Evolutionary conservation across 1,140 invertebrate genomes (phyloP).

Genomic region (Rhopalosiphum padi): DNA sequence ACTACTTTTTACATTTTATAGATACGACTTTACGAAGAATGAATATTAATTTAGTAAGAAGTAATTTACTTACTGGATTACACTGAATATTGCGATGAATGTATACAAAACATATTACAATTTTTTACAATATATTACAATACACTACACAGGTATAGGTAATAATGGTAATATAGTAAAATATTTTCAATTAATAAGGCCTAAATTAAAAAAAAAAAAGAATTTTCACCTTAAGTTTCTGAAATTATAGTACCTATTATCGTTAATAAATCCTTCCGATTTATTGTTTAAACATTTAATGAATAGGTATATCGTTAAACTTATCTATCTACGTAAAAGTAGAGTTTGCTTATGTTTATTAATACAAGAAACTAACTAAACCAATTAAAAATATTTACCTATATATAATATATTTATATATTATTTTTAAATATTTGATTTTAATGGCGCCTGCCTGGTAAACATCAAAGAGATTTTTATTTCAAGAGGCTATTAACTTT

Average conservation of each 20-base stretch:
- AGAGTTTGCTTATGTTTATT: neutral
- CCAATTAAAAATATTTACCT: slow-evolving; percentile 34
- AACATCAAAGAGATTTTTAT: slow-evolving; percentile 39
- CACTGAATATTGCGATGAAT: neutral
- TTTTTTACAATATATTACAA: neutral
- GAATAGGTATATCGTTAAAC: neutral
- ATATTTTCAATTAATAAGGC: neutral
- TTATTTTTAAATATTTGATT: slow-evolving; percentile 2
- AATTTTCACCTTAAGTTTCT: neutral
- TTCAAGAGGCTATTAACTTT: slow-evolving; percentile 1
- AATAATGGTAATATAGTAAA: neutral
- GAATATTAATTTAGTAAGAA: slow-evolving; percentile 5
- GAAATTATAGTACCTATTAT: neutral
- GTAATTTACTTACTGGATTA: neutral
- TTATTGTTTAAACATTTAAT: neutral
- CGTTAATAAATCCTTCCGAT: neutral
- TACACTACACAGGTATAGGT: neutral
- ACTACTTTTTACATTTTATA: slow-evolving; percentile 34
- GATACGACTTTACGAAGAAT: neutral
- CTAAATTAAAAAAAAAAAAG: neutral
- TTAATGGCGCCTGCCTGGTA: slow-evolving; percentile 15
- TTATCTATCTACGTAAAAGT: neutral
- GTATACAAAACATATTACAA: neutral
- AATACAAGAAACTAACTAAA: neutral
- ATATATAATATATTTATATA: slow-evolving; percentile 17